Evolutionary conservation across 92 coral and sea anemone species (phyloP), one percentile per base, ranked within the genome.

Genomic region (Paramuricea clavata): DNA sequence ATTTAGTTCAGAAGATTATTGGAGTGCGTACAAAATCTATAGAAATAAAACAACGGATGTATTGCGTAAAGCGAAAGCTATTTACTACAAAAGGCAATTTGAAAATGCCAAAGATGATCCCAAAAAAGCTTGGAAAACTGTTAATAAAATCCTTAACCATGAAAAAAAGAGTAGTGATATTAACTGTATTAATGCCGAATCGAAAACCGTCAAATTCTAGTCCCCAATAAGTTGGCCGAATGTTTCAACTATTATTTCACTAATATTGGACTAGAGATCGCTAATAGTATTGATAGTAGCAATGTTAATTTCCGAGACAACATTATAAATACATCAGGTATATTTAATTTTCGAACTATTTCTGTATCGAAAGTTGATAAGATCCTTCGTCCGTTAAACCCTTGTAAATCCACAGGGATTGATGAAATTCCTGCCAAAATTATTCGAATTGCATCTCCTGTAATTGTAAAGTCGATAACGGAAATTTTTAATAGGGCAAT

Each of bases 401-500:
- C 3, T 57, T 57, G 56, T 6, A 85, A 85, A 39, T 86, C 83
- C 19, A 79, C 74, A 1, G 92, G 89, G 27, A 10, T 70, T 2
- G 89, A 85, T 32, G 41, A 85, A 54, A 85, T 85, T 34, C 30
- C 50, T 11, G 50, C 44, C 19, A 89, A 61, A 78, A 61, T 85
- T 49, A 26, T 89, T 21, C 41, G 60, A 69, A 25, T 68, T 12
- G 75, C 82, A 36, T 86, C 82, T 69, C 86, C 89, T 61, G 32
- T 85, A 6, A 86, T 81, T 21, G 41, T 32, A 22, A 69, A 23
- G 15, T 62, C 73, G 31, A 23, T 78, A 26, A 56, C 82, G 0
- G 54, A 71, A 6, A 11, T 85, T 6, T 89, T 85, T 25, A 89
- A 89, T 57, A 47, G 69, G 17, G 76, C 86, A 30, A 34, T 89